phyloP scores from a whole-genome alignment of 2,113 vertebrate genomes.

The Scatophagus argus region DNA sequence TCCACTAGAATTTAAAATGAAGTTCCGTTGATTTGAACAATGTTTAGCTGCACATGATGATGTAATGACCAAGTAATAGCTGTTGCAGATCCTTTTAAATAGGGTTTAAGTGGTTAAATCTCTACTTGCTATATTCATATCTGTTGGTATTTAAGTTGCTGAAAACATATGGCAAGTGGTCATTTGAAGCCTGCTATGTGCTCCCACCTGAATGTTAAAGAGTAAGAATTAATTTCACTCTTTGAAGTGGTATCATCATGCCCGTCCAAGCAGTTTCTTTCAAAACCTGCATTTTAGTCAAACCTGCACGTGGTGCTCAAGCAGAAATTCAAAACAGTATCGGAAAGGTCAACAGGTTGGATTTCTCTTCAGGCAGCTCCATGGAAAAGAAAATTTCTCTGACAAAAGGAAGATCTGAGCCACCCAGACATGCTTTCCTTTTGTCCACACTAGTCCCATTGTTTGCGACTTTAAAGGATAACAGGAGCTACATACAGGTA shows the following conservation, averaged over 20 bases:
- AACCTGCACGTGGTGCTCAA: conserved; percentile 1
- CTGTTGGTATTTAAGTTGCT: not conserved
- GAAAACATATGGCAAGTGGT: conserved; percentile 18
- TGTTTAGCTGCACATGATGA: conserved; percentile 17
- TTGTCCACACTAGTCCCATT: conserved; percentile 70
- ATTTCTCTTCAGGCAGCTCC: conserved; percentile 29
- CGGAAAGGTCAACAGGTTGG: conserved; percentile 33
- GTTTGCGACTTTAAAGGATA: conserved; percentile 75
- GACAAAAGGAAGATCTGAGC: conserved; percentile 60
- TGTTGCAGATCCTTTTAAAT: no score
- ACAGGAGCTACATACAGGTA: conserved; percentile 63
- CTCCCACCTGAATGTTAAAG: conserved; percentile 19
- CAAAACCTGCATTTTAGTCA: conserved; percentile 18
- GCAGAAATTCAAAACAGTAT: conserved; percentile 43
- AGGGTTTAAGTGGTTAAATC: conserved; percentile 11
- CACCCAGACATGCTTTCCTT: conserved; percentile 56
- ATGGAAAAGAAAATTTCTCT: conserved; percentile 19
- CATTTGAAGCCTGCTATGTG: conserved; percentile 2
- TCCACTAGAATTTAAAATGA: conserved; percentile 16
- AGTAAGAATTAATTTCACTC: not conserved
- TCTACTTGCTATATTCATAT: conserved; percentile 13
- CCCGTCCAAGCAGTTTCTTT: conserved; percentile 20
- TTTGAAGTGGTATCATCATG: conserved; percentile 32
- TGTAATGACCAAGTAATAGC: conserved; percentile 45
- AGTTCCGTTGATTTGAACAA: conserved; percentile 30